phyloP scores from a whole-genome alignment of 2,888 invertebrate genomes.

The Sussaba pulchella region DNA sequence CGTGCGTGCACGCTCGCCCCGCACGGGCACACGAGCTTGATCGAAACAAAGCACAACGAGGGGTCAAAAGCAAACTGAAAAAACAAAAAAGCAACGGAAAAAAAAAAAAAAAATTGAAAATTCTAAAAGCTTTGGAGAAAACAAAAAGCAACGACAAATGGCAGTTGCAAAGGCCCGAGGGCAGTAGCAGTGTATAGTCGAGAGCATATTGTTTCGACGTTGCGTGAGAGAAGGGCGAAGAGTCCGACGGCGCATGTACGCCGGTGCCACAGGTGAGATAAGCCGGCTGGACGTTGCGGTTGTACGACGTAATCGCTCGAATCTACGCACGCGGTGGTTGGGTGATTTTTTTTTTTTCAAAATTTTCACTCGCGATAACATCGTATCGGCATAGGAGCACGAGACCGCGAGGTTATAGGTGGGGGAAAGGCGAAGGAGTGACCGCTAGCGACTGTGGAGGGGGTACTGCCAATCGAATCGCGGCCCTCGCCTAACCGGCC shows the following conservation, averaged over 20 bases:
- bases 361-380: background rate
- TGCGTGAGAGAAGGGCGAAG: slow-evolving; percentile 53
- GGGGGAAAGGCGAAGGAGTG: background rate
- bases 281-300: slow-evolving; percentile 57
- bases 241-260: slow-evolving; percentile 51
- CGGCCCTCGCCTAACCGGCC: too few species aligned
- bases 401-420: slow-evolving; percentile 24
- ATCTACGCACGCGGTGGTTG: slow-evolving; percentile 42
- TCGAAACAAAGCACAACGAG: slow-evolving; percentile 12
- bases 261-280: slow-evolving; percentile 65
- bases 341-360: slow-evolving; percentile 18
- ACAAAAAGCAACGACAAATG: slow-evolving; percentile 55
- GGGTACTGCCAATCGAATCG: too few species aligned
- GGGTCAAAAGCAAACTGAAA: slow-evolving; percentile 3
- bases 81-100: background rate
- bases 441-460: too few species aligned
- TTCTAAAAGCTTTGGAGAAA: slow-evolving; percentile 37
- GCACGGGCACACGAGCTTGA: background rate
- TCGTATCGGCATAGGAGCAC: background rate
- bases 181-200: slow-evolving; percentile 56
- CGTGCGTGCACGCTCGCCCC: background rate
- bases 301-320: slow-evolving; percentile 61
- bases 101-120: slow-evolving; percentile 9
- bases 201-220: slow-evolving; percentile 52
- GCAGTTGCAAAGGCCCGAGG: slow-evolving; percentile 24